phyloP scores from a whole-genome alignment of 1,140 invertebrate genomes.

The Drosophila suzukii region DNA sequence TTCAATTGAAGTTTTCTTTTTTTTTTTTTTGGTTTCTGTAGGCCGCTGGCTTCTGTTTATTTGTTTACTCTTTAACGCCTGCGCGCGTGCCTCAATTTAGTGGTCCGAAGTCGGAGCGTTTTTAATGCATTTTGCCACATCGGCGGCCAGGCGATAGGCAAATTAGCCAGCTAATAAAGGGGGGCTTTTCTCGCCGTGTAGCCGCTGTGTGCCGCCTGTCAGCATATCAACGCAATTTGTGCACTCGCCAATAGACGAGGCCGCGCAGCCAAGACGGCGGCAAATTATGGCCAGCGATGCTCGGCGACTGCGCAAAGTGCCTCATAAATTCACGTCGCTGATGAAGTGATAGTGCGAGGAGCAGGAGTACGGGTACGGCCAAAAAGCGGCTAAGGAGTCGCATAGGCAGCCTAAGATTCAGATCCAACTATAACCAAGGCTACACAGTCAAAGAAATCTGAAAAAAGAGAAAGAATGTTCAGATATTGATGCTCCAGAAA shows the following conservation, averaged over 20 bases:
- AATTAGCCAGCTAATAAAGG: conserved; percentile 73
- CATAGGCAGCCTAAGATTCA: conserved; percentile 26
- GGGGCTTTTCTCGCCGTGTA: conserved; percentile 10
- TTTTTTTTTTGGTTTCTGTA: conserved; percentile 23
- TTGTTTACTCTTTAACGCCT: conserved; percentile 66
- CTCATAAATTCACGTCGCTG: conserved; percentile 82
- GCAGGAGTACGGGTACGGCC: conserved; percentile 8
- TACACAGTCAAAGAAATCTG: not conserved
- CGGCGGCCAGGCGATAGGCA: conserved; percentile 63
- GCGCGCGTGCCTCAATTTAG: conserved; percentile 82
- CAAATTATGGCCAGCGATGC: conserved; percentile 78
- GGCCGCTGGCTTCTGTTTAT: conserved; percentile 46
- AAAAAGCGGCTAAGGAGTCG: conserved; percentile 30
- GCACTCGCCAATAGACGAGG: conserved; percentile 74
- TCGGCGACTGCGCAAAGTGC: conserved; percentile 79
- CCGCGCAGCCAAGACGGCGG: conserved; percentile 50
- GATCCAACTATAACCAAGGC: conserved; percentile 5
- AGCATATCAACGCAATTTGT: conserved; percentile 82
- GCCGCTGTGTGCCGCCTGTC: conserved; percentile 74
- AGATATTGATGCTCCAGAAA: too few species aligned
- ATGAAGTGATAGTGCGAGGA: conserved; percentile 74
- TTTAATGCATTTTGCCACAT: conserved; percentile 64
- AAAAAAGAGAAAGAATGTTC: too few species aligned
- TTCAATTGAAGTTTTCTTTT: conserved; percentile 71
- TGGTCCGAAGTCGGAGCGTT: conserved; percentile 21